phyloP scores from a whole-genome alignment of 2,797 vertebrate species.

The Margarornis squamiger region DNA sequence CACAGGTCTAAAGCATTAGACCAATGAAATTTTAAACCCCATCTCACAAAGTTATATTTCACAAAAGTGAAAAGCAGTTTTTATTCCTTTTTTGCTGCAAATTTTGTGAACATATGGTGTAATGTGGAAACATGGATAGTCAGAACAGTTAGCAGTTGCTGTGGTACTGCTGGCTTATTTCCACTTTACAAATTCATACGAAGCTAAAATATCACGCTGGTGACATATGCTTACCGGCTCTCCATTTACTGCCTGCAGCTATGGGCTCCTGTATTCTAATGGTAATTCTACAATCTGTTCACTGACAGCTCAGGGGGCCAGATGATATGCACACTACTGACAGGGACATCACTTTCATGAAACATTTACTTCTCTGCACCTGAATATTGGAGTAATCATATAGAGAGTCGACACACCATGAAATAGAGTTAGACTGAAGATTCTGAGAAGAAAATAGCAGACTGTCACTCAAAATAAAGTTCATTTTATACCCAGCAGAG shows the following conservation, averaged over 20 bases:
- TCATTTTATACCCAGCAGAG: constrained; percentile 79
- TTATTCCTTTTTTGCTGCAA: constrained; percentile 51
- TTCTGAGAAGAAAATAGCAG: constrained; percentile 83
- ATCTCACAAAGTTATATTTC: not conserved
- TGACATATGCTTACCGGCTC: constrained; percentile 85
- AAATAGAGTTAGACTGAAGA: constrained; percentile 87
- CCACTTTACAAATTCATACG: constrained; percentile 84
- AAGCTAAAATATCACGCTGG: constrained; percentile 79
- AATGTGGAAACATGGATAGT: constrained; percentile 57
- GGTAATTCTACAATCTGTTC: constrained; percentile 90
- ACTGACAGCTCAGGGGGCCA: constrained; percentile 82
- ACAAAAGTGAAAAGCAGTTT: constrained; percentile 10
- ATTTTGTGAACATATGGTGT: constrained; percentile 73
- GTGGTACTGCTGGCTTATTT: constrained; percentile 79
- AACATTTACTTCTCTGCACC: constrained; percentile 89
- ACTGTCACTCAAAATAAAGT: constrained; percentile 86
- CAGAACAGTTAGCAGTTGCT: constrained; percentile 79
- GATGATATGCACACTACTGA: constrained; percentile 84
- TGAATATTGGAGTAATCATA: constrained; percentile 87
- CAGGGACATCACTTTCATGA: constrained; percentile 93
- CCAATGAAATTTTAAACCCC: not conserved
- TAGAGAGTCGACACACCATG: constrained; percentile 84
- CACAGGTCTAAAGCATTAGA: constrained; percentile 11
- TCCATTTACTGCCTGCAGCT: constrained; percentile 81
- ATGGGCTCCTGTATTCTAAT: constrained; percentile 81